These are phyloP conservation scores for Neolamprologus toae DNA, from an alignment of 2,113 vertebrate genomes.

Conservation along the genomic window DNA sequence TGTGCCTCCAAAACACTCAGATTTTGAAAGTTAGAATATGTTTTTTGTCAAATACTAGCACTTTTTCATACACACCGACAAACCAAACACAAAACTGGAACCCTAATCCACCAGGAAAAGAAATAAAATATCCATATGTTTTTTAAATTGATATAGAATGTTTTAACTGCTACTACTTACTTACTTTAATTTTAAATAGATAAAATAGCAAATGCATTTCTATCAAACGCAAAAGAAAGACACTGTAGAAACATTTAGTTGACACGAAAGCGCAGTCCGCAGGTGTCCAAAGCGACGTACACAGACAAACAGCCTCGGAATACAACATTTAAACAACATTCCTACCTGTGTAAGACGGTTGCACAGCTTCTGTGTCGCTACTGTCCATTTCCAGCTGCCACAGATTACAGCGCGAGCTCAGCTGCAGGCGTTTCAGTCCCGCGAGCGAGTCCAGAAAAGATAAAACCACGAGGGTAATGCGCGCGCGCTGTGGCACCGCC, in stretches of 20 bases:
- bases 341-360: slow-evolving; percentile 32
- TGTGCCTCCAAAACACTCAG: not conserved
- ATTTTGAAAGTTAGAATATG: not conserved
- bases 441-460: slow-evolving; percentile 33
- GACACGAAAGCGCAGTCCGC: not conserved
- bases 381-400: slow-evolving; percentile 47
- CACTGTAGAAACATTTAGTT: not conserved
- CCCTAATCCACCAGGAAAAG: not conserved
- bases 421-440: slow-evolving; percentile 21
- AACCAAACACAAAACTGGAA: not conserved
- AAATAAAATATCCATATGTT: not conserved
- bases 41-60: not conserved
- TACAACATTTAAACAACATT: not conserved
- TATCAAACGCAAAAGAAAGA: not conserved
- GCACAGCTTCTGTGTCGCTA: not conserved
- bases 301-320: not conserved
- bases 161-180: not conserved
- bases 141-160: not conserved
- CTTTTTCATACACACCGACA: not conserved
- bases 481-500: slow-evolving; percentile 34
- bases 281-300: not conserved
- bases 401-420: slow-evolving; percentile 31
- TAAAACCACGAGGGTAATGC: slow-evolving; percentile 4
- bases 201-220: not conserved
- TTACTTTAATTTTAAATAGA: not conserved